phyloP scores from a whole-genome alignment of 2,113 vertebrate genomes.

The Salvator merianae region DNA sequence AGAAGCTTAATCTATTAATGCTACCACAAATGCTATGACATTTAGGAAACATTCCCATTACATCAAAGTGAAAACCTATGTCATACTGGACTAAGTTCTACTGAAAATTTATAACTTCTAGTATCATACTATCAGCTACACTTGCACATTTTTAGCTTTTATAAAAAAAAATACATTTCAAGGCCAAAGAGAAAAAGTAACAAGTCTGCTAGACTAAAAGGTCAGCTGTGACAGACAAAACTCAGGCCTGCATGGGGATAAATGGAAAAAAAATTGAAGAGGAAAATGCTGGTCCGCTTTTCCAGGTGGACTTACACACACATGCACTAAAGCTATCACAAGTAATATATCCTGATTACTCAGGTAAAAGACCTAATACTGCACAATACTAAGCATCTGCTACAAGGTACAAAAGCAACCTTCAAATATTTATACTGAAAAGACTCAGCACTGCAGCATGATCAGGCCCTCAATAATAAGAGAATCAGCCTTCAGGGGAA shows the following conservation, averaged over 20 bases:
- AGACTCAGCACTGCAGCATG: conserved; percentile 5
- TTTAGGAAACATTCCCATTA: background rate
- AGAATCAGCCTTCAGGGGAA: conserved; percentile 42
- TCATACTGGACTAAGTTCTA: background rate
- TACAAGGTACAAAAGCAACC: background rate
- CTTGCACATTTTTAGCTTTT: background rate
- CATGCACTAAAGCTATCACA: background rate
- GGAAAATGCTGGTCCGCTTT: background rate
- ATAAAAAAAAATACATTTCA: background rate
- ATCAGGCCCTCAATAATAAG: conserved; percentile 1
- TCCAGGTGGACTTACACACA: background rate
- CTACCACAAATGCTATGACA: too few species aligned
- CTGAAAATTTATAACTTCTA: background rate
- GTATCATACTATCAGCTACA: background rate
- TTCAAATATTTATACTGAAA: conserved; percentile 15
- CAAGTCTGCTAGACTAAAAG: background rate
- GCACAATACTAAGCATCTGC: background rate
- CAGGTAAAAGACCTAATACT: background rate
- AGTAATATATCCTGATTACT: background rate
- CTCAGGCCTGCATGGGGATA: background rate
- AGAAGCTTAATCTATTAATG: too few species aligned
- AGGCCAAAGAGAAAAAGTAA: background rate
- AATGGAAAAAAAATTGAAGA: background rate
- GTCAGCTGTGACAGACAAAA: background rate
- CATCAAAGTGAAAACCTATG: background rate